Conservation (phyloP, 2,797 vertebrate species). For the Ambastaia sidthimunki region DNA sequence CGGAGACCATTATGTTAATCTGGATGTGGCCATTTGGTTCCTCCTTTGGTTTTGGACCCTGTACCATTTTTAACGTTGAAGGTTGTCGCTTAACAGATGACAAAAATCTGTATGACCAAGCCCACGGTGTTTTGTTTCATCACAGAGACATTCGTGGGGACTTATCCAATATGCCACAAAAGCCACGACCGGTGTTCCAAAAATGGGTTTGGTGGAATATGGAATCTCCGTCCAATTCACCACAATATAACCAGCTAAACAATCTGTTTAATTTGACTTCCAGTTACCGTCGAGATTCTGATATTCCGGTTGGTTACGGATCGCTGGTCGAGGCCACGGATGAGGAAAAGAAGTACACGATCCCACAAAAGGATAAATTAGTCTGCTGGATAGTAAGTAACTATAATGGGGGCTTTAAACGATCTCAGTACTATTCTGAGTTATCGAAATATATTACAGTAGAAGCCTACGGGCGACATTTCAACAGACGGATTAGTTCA, state of each 20-base stretch:
- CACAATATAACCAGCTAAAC: accelerated
- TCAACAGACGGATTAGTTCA: background rate
- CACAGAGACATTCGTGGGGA: slow-evolving; percentile 49
- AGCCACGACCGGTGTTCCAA: slow-evolving; percentile 55
- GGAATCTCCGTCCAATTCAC: slow-evolving; percentile 56
- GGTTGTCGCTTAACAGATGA: slow-evolving; percentile 24
- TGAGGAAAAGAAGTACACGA: background rate
- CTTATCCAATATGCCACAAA: slow-evolving; percentile 3
- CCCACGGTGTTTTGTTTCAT: slow-evolving; percentile 61
- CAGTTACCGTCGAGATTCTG: slow-evolving; percentile 57
- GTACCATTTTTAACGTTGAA: background rate
- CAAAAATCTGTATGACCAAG: slow-evolving; percentile 47
- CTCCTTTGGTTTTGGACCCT: background rate
- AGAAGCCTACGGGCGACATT: background rate
- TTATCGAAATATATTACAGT: background rate
- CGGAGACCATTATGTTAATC: slow-evolving; percentile 32
- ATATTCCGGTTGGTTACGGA: slow-evolving; percentile 54
- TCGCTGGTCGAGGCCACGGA: slow-evolving; percentile 1
- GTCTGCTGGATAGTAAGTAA: slow-evolving; percentile 51
- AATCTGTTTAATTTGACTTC: slow-evolving; percentile 59
- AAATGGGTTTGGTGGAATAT: slow-evolving; percentile 66
- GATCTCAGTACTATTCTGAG: background rate
- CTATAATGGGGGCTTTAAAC: background rate
- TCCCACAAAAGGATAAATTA: slow-evolving; percentile 38
- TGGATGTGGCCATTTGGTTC: slow-evolving; percentile 44